These are phyloP conservation scores for Unio pictorum DNA, from an alignment of 2,888 invertebrate species.

Conservation along the genomic window DNA sequence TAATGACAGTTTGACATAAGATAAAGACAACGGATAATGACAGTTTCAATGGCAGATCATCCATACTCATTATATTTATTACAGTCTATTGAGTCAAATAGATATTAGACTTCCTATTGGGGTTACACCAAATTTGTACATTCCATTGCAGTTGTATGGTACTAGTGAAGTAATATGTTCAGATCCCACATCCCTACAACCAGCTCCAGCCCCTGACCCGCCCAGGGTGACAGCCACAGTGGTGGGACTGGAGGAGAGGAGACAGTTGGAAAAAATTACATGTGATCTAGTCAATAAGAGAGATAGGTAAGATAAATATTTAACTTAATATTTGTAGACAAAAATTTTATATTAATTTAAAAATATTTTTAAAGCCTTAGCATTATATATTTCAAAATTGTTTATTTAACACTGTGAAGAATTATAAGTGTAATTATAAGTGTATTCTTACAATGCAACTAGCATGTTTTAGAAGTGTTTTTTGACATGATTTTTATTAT, in stretches of 20 bases:
- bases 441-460: too few relatives aligned
- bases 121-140: neutral
- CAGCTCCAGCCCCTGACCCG: constrained; percentile 66
- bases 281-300: constrained; percentile 70
- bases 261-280: constrained; percentile 68
- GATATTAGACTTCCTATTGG: too few relatives aligned
- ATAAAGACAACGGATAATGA: too few relatives aligned
- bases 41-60: too few relatives aligned
- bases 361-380: neutral
- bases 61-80: too few relatives aligned
- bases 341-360: neutral
- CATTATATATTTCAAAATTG: neutral
- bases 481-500: too few relatives aligned
- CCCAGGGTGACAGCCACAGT: constrained; percentile 67
- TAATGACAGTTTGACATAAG: too few relatives aligned
- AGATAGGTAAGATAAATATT: constrained; percentile 55
- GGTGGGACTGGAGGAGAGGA: constrained; percentile 68
- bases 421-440: too few relatives aligned
- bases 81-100: too few relatives aligned
- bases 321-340: neutral
- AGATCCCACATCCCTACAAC: constrained; percentile 62
- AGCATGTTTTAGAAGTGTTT: too few relatives aligned
- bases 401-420: too few relatives aligned
- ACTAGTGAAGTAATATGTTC: constrained; percentile 66
- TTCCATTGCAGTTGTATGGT: constrained; percentile 63